These are phyloP conservation scores for Anabas testudineus DNA, from an alignment of 2,797 vertebrate species.

Conservation along the genomic window DNA sequence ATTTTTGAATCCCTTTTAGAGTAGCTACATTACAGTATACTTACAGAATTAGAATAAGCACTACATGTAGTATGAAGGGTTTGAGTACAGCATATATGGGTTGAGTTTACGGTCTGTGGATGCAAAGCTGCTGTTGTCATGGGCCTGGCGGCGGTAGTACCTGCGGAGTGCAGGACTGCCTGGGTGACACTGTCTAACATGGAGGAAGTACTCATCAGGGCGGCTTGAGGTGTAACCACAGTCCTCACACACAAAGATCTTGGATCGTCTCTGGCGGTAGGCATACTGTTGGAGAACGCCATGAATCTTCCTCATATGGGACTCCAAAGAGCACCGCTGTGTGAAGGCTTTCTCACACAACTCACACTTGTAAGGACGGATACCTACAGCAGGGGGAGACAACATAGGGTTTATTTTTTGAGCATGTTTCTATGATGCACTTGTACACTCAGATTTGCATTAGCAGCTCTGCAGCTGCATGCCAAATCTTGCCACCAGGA, in stretches of 20 bases:
- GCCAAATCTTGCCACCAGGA: neutral
- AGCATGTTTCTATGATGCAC: neutral
- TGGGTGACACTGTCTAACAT: conserved; percentile 85
- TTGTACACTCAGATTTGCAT: neutral
- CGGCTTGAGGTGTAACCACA: conserved; percentile 89
- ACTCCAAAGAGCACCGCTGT: conserved; percentile 92
- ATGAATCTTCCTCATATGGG: conserved; percentile 92
- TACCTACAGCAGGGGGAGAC: conserved; percentile 78
- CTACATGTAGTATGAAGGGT: conserved; percentile 80
- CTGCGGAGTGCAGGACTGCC: conserved; percentile 78
- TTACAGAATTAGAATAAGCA: neutral
- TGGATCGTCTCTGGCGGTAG: conserved; percentile 91
- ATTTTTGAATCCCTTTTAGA: neutral
- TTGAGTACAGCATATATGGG: conserved; percentile 80
- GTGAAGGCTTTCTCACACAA: conserved; percentile 92
- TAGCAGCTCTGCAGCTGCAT: neutral
- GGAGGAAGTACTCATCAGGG: conserved; percentile 87
- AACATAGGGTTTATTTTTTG: neutral
- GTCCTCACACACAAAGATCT: conserved; percentile 93
- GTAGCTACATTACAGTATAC: neutral
- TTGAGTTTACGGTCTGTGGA: conserved; percentile 68
- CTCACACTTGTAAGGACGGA: conserved; percentile 90
- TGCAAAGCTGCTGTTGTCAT: conserved; percentile 66
- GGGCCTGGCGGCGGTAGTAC: conserved; percentile 81
- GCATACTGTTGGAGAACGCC: conserved; percentile 89